Conservation (phyloP, 2,888 invertebrate species). For the Pristionchus arcanus region DNA sequence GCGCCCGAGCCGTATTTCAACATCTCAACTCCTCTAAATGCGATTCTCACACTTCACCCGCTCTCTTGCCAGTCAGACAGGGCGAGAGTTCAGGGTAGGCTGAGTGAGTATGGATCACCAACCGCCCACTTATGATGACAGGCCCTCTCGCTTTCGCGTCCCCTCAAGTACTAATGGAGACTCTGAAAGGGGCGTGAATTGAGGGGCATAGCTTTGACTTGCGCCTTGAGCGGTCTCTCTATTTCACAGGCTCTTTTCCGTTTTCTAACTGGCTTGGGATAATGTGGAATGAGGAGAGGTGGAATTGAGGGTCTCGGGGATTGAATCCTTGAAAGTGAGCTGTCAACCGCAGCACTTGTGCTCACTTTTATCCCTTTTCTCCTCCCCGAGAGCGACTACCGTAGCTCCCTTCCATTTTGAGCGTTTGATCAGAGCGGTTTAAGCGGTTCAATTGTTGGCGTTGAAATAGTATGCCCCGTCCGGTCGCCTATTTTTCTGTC, state of each 20-base stretch:
- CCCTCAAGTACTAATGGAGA: too few relatives aligned
- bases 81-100: too few relatives aligned
- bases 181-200: background rate
- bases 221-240: background rate
- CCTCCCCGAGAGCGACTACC: background rate
- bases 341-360: background rate
- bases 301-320: background rate
- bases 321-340: conserved; percentile 5
- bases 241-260: background rate
- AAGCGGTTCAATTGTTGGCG: background rate
- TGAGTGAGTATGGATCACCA: too few relatives aligned
- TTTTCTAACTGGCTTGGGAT: background rate
- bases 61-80: too few relatives aligned
- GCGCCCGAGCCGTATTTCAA: too few relatives aligned
- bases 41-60: too few relatives aligned
- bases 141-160: too few relatives aligned
- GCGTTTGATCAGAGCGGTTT: background rate
- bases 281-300: background rate
- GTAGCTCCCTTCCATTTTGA: background rate
- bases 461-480: background rate
- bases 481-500: background rate
- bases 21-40: too few relatives aligned
- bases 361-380: background rate
- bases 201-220: background rate
- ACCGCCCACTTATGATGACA: too few relatives aligned